Evolutionary conservation across 2,888 invertebrate species (phyloP), one percentile per base, ranked within the genome.

Genomic region (Leptinotarsa peninsularis): DNA sequence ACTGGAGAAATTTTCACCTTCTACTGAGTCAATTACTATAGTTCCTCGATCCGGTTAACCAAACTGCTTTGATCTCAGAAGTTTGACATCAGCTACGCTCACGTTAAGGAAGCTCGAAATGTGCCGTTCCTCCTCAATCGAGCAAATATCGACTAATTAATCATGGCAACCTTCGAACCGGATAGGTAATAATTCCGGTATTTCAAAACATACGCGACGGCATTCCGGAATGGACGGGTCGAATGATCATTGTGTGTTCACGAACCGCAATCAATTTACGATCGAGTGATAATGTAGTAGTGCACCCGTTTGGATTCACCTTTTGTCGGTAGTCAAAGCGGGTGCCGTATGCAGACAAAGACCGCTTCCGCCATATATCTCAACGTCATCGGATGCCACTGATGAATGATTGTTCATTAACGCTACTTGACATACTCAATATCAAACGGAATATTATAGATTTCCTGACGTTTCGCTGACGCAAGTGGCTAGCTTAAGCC

Each of bases 361-460:
- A 33, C 33, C 69, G 52, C 43, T 69, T 69, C 69, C 56, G 69
- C 54, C 10, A 69, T 18, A 68, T 68, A 54, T 69, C 54, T 56
- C 69, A 4, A 43, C 54, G 56, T 69, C 69, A 69, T 69, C 69
- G 69, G 56, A 56, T 33, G 54, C 56, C 54, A n/a, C 13, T 14
- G 58, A 4, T 58, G 15, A 23, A 58, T 27, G 58, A 23, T 21
- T 58, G 58, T 21, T 21, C 15, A 27, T 58, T 58, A 10, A 23
- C 23, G 15, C 14, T 27, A 21, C 58, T 58, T 23, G 58, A 21
- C 21, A 3, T 14, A 18, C 23, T 4, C 13, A 58, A 18, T 17
- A 17, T n/a, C 15, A n/a, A 15, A 52, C 17, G 52, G 52, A 52
- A 52, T 52, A n/a, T n/a, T n/a, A 52, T 52, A 15, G 52, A 52